Evolutionary conservation across 2,888 invertebrate genomes (phyloP).

Genomic region (Tetheella fluctuosa): DNA sequence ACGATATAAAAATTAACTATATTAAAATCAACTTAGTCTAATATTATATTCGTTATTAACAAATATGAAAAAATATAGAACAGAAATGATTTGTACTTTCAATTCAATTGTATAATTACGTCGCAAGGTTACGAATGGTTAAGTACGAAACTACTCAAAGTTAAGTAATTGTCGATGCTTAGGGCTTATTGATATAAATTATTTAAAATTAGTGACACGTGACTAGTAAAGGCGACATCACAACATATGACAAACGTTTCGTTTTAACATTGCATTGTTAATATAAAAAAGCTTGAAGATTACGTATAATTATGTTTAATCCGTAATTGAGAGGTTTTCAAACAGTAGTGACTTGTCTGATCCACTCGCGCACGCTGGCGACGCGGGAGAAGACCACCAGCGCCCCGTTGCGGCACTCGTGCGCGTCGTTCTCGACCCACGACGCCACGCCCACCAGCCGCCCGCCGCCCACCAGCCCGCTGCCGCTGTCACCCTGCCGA

Average conservation of each 20-base stretch:
- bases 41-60: too few species aligned
- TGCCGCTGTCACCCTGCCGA: slow-evolving; percentile 79
- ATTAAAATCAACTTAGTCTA: too few species aligned
- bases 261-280: background rate
- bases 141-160: background rate
- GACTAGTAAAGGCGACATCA: background rate
- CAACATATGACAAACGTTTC: background rate
- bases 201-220: background rate
- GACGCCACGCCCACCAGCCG: slow-evolving; percentile 70
- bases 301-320: slow-evolving; percentile 10
- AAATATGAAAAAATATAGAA: too few species aligned
- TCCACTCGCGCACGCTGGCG: slow-evolving; percentile 65
- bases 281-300: background rate
- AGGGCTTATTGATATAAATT: background rate
- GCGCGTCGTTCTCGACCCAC: slow-evolving; percentile 74
- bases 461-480: slow-evolving; percentile 68
- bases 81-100: too few species aligned
- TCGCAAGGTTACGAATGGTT: background rate
- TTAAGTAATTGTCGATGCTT: background rate
- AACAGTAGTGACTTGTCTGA: slow-evolving; percentile 58
- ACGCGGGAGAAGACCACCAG: slow-evolving; percentile 70
- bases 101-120: background rate
- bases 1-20: too few species aligned
- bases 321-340: slow-evolving; percentile 32
- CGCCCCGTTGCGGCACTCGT: slow-evolving; percentile 62